Evolutionary conservation across 2,888 invertebrate species (phyloP).

Genomic region (Thereva unica): DNA sequence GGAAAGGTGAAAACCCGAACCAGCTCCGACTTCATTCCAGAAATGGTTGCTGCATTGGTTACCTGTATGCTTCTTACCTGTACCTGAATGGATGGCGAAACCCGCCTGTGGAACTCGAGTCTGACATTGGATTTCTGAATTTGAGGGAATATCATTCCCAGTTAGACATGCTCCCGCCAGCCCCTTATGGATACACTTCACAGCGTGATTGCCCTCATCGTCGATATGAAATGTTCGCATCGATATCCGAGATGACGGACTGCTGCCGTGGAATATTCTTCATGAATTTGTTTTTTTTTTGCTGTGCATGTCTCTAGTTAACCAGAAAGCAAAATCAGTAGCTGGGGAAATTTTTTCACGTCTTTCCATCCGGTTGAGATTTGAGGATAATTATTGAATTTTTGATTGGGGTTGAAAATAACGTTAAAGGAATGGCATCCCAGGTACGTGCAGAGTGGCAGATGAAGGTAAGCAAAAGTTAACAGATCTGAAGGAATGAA

Average conservation of each 20-base stretch:
- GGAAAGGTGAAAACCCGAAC: conserved; percentile 25
- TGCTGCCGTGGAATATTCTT: conserved; percentile 2
- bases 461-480: too few relatives aligned
- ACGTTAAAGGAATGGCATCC: too few relatives aligned
- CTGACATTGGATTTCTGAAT: conserved; percentile 12
- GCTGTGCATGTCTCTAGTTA: conserved; percentile 9
- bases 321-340: conserved; percentile 30
- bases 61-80: background rate
- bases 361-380: too few relatives aligned
- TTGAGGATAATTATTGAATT: too few relatives aligned
- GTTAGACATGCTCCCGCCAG: conserved; percentile 7
- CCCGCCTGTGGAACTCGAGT: background rate
- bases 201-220: conserved; percentile 33
- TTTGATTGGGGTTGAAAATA: too few relatives aligned
- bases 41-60: conserved; percentile 7
- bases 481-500: too few relatives aligned
- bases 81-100: background rate
- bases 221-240: conserved; percentile 32
- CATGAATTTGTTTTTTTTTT: conserved; percentile 21
- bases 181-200: conserved; percentile 23
- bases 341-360: conserved; percentile 6
- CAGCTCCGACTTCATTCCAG: conserved; percentile 17
- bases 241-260: conserved; percentile 1
- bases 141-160: conserved; percentile 20
- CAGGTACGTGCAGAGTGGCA: too few relatives aligned